A percentile compares a stretch with the other conserved stretches of the same genome.
Evolutionary conservation across 2,113 vertebrate genomes (phyloP).

Genomic region (Phylloscopus trochiloides): DNA sequence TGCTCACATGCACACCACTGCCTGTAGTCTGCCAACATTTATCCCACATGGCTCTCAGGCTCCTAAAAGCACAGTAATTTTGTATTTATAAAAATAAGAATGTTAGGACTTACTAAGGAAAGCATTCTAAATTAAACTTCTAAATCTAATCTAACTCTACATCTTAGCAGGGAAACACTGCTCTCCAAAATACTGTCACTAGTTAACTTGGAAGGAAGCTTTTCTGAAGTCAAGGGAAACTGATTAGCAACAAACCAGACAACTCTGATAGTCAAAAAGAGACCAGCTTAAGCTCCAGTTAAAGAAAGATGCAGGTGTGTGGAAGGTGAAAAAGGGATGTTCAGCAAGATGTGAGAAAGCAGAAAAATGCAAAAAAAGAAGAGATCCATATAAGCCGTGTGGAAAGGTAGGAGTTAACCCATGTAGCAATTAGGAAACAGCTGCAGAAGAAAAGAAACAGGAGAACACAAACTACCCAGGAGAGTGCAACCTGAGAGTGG

Average conservation of each 20-base stretch:
- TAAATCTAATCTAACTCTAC: background rate
- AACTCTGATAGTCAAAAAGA: background rate
- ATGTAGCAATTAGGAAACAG: background rate
- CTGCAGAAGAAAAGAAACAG: background rate
- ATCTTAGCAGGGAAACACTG: background rate
- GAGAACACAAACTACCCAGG: background rate
- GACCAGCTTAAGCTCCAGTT: background rate
- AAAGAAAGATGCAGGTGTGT: background rate
- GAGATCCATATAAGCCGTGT: background rate
- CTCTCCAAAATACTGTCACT: background rate
- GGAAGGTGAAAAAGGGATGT: background rate
- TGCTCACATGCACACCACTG: background rate
- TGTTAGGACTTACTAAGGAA: background rate
- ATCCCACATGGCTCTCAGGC: background rate
- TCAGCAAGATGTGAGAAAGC: background rate
- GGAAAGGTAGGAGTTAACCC: conserved; percentile 5
- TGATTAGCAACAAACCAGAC: background rate
- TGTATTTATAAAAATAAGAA: background rate
- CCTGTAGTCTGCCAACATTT: background rate
- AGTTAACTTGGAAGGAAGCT: background rate
- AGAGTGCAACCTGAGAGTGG: conserved; percentile 4
- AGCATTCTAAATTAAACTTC: background rate
- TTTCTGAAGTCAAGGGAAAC: background rate
- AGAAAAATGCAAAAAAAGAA: background rate
- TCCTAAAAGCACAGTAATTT: background rate